Evolutionary conservation across 2,113 vertebrate species (phyloP), one percentile per base, ranked within the genome.

Genomic region (Corythoichthys intestinalis): DNA sequence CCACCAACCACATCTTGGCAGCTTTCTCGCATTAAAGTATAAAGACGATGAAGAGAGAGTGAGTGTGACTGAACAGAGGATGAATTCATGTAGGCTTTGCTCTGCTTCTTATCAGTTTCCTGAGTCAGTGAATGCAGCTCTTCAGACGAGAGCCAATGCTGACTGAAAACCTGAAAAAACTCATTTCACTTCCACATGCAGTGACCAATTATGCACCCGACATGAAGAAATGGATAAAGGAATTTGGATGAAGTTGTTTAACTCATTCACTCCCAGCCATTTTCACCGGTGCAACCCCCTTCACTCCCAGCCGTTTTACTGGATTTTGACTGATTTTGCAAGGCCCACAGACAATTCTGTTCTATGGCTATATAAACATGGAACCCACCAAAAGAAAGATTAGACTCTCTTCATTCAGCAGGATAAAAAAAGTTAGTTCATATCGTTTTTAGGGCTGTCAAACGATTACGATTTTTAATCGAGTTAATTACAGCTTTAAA

Each of bases 61-160:
- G 65, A 68, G 67, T 62, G 72, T 68, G 75, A 65, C 65, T 20
- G 80, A 91, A 92, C 90, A 92, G 90, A 90, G 88, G 72, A 37
- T 60, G 86, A 77, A 92, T 92, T 92, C 88, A 93, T 91, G 69
- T 74, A 49, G 28, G 71, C 72, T 60, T 74, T 59, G 77, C 83
- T 81, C 81, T 83, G 83, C 83, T 87, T 82, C 89, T 92, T 91
- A 93, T 93, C 90, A 88, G 89, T 78, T 82, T 83, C 82, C 80
- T 74, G 78, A 61, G 74, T 82, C 82, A 69, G 77, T 92, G 88
- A 93, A 93, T 87, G 89, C 82, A 82, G 70, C 82, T 87, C 88
- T 90, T 91, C 86, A 92, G 84, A 74, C 72, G 78, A 81, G 67
- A 75, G 82, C 70, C 78, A 71, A 58, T 63, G 68, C 76, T 79